Base-by-base conservation (phyloP, 2,797 vertebrate species). In the Sebastolobus alascanus region DNA sequence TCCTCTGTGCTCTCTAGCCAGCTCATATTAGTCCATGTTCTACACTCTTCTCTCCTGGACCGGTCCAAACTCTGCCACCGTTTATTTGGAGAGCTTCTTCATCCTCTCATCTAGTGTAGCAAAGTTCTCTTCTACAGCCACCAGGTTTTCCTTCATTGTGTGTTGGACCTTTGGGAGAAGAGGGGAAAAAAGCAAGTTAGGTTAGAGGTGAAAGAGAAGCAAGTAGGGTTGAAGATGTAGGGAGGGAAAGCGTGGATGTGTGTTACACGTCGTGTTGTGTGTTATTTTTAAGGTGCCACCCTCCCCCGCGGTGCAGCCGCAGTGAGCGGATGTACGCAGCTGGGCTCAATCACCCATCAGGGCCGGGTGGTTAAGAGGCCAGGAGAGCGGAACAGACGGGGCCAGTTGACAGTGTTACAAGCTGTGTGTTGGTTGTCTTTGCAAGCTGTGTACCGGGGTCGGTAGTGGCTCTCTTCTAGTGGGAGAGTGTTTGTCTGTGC, bases 121-220 rank as follows among this genome's bases (percentile, higher is more conserved):
- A 86, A 98, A 97, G 92, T 98, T 99, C 52, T 97, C 97, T 82
- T 98, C 97, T 35, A 98, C 94, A 0, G 96, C 92, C 72, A 90
- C 92, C 78, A 98, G 92, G 87, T 99, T 99, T 83, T 98, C 97
- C 90, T 96, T 96, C 97, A 98, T 98, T 3, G 97, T 98, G 78
- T 96, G 96, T 91, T 98, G 97, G 68, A 98, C 97, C 98, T 99
- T 89, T 11, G 43, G 20, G 3, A 18, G 4, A 16, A n/a, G 14
- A 3, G 4, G 1, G 31, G 4, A 16, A 6, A 6, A 63, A n/a
- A 38, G 6, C 16, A 16, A 10, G 38, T 82, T 4, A 58, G 18
- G 20, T 2, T 3, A 68, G 9, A 61, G 1, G n/a, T 56, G 86
- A 64, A 43, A 25, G 27, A 58, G n/a, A 16, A 3, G 7, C 6